Evolutionary conservation across 2,888 invertebrate species (phyloP), one percentile per base, ranked within the genome.

Genomic region (Caenorhabditis sulstoni): DNA sequence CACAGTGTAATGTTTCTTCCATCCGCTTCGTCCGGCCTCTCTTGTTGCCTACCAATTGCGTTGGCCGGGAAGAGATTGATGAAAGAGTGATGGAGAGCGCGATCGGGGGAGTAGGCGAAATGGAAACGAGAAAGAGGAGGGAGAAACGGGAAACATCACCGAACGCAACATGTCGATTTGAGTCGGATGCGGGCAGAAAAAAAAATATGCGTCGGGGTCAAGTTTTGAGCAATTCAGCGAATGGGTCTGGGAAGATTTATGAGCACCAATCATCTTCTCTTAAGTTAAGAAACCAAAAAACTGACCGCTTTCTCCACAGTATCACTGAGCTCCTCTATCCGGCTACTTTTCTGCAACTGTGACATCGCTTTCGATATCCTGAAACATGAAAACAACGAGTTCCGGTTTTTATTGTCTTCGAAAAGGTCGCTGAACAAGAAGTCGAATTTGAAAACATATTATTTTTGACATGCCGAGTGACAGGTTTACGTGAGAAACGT

Each of bases 291-390:
- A 39, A 57, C 20, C 1, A 44, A 16, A 53, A 18, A 59, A 67
- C 76, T 52, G 39, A 76, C 76, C 0, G 76, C 49, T 76, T 70
- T 68, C 3, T 76, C 76, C 14, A 76, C 76, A 20, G 76, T 76
- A n/a, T 58, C 62, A 23, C 64, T 76, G 22, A 76, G 52, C 12
- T 70, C 76, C 7, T 76, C 76, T 11, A 76, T 22, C 45, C 76
- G 29, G 1, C 16, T 41, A 58, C 68, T 64, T 65, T 76, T 76
- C 18, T 76, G 76, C 7, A 76, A 45, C 58, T 68, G 35, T 41
- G 76, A 68, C 76, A 76, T 76, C 9, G 7, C n/a, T 29, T 7
- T 29, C 29, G 29, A 29, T 5, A 29, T 29, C 29, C 29, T 29
- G 29, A 39, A 22, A 58, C 29, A 44, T 49, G 39, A 49, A 61